Percentiles rank a stretch among this genome's conserved stretches.
Conservation (phyloP, 2,888 invertebrate genomes). For the Eupithecia exiguata region DNA sequence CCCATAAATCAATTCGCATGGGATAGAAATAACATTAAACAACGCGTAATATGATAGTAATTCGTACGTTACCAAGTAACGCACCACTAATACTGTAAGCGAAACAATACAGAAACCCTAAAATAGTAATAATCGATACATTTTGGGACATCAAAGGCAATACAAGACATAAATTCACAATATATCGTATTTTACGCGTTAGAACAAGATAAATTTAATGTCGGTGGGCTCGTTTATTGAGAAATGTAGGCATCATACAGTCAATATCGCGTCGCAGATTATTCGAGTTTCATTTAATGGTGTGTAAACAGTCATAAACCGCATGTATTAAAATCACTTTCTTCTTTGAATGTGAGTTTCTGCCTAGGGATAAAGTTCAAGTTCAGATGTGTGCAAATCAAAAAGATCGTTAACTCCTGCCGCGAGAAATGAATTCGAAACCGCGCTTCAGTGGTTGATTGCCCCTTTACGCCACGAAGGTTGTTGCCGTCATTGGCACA, state of each 20-base stretch:
- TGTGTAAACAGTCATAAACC: not conserved
- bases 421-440: too few species aligned
- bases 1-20: too few species aligned
- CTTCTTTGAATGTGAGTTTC: not conserved
- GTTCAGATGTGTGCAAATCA: not conserved
- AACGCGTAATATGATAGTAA: not conserved
- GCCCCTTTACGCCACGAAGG: too few species aligned
- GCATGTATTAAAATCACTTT: not conserved
- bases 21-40: too few species aligned
- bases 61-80: not conserved
- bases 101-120: not conserved
- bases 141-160: not conserved
- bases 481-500: too few species aligned
- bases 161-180: not conserved
- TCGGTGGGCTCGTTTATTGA: not conserved
- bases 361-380: not conserved
- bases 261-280: not conserved
- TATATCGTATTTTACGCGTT: not conserved
- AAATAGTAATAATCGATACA: not conserved
- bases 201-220: not conserved
- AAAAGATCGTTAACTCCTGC: too few species aligned
- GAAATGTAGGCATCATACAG: not conserved
- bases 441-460: too few species aligned
- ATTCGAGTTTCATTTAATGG: not conserved
- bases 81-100: not conserved